Base-by-base conservation (phyloP, 2,113 vertebrate species). In the Lamprologus sp. region DNA sequence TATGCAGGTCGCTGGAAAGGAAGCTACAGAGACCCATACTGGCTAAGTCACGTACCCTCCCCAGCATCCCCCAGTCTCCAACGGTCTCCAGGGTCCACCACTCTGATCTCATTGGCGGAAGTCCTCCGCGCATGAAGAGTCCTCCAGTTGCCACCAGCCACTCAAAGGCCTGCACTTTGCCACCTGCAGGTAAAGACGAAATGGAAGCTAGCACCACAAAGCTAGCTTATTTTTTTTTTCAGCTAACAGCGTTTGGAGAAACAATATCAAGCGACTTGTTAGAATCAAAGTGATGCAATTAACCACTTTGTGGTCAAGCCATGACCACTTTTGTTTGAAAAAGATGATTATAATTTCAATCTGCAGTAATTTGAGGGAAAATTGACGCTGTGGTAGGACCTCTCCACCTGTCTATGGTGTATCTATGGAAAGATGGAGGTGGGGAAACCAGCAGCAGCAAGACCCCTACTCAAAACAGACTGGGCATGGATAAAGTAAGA, bases 11-110 rank as follows among this genome's bases (percentile, higher is more conserved):
- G 2, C 89, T 98, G 91, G 98, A 98, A 91, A 96, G 97, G 45
- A 97, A 97, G 87, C 93, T 96, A 70, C 97, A 97, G 95, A 96
- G 97, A 84, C 97, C 97, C 0, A 87, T 97, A 13, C 94, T 98
- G 94, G 97, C 97, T 28, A 98, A 98, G 92, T 97, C 98, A 1
- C 97, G 95, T 6, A 98, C 98, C 0, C 96, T 98, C 84, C 97
- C 98, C 93, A 98, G 97, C 96, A 98, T 98, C 90, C 98, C 97
- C 0, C 98, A 98, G 96, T 98, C 97, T 2, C 98, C 98, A 0
- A 96, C 97, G 0, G 94, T 97, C 80, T 96, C 96, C 94, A 96
- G 97, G 26, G 93, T 97, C 73, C 95, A 97, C 26, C 96, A 94
- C 79, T 93, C 96, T 0, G 95, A 97, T 83, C 88, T 97, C 14